These are phyloP conservation scores for Lethocerus indicus DNA, from an alignment of 1,140 invertebrate species.

Conservation along the genomic window DNA sequence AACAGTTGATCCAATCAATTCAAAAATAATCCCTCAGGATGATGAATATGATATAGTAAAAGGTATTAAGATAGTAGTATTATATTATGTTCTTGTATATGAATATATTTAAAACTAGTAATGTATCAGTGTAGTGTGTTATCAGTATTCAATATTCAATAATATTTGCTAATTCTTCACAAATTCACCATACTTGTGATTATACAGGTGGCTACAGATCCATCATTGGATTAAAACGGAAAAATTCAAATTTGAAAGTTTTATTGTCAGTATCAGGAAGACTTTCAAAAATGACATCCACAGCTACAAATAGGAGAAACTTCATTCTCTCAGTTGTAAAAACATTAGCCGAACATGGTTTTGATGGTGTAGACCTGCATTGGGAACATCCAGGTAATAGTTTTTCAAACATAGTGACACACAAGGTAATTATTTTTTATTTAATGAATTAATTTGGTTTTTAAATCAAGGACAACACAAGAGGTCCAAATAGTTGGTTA, in stretches of 20 bases:
- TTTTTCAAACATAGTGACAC: neutral
- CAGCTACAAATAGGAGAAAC: constrained; percentile 19
- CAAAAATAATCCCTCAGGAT: constrained; percentile 36
- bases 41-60: constrained; percentile 33
- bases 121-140: too few relatives aligned
- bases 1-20: constrained; percentile 42
- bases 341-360: constrained; percentile 32
- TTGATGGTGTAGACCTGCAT: constrained; percentile 44
- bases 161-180: neutral
- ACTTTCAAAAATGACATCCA: constrained; percentile 28
- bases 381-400: constrained; percentile 33
- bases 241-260: constrained; percentile 34
- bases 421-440: neutral
- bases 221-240: constrained; percentile 29
- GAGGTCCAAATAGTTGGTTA: neutral
- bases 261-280: constrained; percentile 31
- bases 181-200: constrained; percentile 5
- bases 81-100: neutral
- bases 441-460: neutral
- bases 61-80: constrained; percentile 21
- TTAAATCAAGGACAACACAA: neutral
- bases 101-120: neutral
- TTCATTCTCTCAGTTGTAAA: constrained; percentile 33
- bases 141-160: too few relatives aligned
- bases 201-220: constrained; percentile 34